Conservation (phyloP, 2,888 invertebrate species). For the Brachyptera putata region DNA sequence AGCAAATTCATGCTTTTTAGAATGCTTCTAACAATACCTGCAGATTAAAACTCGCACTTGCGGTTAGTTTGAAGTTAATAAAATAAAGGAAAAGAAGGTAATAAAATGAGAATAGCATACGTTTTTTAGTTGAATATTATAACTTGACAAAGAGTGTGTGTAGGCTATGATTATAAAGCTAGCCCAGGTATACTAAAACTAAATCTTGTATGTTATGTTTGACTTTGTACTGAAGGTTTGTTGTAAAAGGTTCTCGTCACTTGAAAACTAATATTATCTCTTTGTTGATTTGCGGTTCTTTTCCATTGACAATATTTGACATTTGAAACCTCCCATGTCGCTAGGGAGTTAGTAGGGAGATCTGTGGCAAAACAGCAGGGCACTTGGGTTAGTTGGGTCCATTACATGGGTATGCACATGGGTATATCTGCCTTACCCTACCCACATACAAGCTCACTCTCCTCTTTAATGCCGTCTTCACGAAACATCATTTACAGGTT, state of each 20-base stretch:
- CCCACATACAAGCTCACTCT: no score
- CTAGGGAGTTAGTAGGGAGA: not conserved
- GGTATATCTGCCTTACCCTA: no score
- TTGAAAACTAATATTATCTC: constrained; percentile 4
- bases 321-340: constrained; percentile 1
- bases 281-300: constrained; percentile 8
- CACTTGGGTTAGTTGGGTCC: not conserved
- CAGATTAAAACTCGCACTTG: no score
- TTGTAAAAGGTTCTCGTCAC: not conserved
- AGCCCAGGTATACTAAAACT: not conserved
- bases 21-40: no score
- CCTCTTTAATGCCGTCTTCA: no score
- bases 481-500: no score
- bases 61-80: no score
- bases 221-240: not conserved
- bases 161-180: not conserved
- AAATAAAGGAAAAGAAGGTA: no score
- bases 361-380: not conserved
- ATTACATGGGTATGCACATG: not conserved
- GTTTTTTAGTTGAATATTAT: no score
- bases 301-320: constrained; percentile 11
- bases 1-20: no score
- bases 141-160: no score
- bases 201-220: not conserved
- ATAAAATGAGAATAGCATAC: no score